A percentile compares a stretch with the other conserved stretches of the same genome.
Conservation (phyloP, 2,113 vertebrate genomes). For the Pseudolaguvia tuberculata region DNA sequence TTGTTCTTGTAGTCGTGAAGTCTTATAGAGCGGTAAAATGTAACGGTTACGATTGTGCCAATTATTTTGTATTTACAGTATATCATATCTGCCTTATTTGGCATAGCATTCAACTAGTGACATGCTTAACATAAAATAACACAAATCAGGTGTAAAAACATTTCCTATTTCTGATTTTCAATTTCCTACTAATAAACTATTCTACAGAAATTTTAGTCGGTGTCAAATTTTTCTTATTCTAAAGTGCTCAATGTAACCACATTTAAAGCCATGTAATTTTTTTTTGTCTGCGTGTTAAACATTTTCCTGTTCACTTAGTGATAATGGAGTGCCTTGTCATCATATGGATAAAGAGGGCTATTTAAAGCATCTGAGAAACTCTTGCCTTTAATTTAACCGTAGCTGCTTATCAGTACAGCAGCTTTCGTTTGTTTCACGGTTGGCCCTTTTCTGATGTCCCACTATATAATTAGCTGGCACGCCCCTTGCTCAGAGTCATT, state of each 20-base stretch:
- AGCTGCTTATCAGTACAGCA: slow-evolving; percentile 39
- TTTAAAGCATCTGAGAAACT: slow-evolving; percentile 37
- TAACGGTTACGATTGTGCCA: slow-evolving; percentile 6
- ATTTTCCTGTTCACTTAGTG: slow-evolving; percentile 15
- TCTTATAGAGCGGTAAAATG: background rate
- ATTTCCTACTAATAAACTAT: background rate
- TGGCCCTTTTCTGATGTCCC: slow-evolving; percentile 44
- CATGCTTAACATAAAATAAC: slow-evolving; percentile 32
- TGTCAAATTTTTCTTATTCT: background rate
- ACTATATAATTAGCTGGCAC: slow-evolving; percentile 59
- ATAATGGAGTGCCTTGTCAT: slow-evolving; percentile 28
- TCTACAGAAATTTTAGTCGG: background rate
- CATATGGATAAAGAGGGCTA: slow-evolving; percentile 31
- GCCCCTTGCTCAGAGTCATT: slow-evolving; percentile 41
- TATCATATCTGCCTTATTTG: background rate
- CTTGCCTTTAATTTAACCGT: slow-evolving; percentile 39
- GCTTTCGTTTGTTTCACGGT: slow-evolving; percentile 9
- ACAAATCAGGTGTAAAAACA: background rate
- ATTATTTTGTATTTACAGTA: background rate
- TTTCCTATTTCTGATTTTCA: background rate
- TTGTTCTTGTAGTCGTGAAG: background rate
- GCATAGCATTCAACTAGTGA: background rate
- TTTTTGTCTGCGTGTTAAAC: background rate
- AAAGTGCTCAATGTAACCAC: background rate
- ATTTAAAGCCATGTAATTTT: background rate